Base-by-base conservation (phyloP, 1,140 invertebrate genomes). In the Aricia agestis region DNA sequence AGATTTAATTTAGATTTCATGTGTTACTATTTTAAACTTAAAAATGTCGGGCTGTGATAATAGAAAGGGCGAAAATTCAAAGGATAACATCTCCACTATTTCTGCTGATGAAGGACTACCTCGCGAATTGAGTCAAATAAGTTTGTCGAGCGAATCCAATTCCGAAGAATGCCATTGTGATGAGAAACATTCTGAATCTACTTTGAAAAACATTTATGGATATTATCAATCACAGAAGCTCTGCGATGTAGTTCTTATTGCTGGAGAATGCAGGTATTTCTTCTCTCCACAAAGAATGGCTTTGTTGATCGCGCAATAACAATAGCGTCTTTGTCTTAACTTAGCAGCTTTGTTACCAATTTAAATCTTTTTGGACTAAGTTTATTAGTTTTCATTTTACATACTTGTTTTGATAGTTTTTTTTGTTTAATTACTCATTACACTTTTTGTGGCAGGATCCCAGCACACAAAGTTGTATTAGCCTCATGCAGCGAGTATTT, bases 401-500 rank as follows among this genome's bases (percentile, higher is more conserved):
- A 4, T 2, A 36, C 36, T 36, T 36, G 36, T 7, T 36, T 36
- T 36, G 1, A 36, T 36, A 6, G 36, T 36, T 36, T 52, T 52
- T 52, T 52, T 52, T 13, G 45, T 52, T 52, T 15, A 11, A 52
- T 67, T 69, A 67, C 19, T 68, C 17, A 68, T 36, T 65, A 73
- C 10, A 68, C 36, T 36, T 71, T 73, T 73, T 70, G 58, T 68
- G 66, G 66, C 77, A 94, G 93, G 74, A 92, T 94, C 72, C 90
- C 93, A 74, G 93, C 93, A 68, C 93, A 94, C 79, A 95, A 94
- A 84, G 90, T 98, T 72, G 96, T 98, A 70, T 93, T 98, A 65
- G 96, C 96, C 81, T 96, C 97, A 71, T 96, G 96, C 65, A 98
- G 97, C 79, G 97, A 98, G 92, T 99, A 98, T 91, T 99, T 99